These are phyloP conservation scores for Patiria miniata DNA, from an alignment of 35 echinoderm and acorn worm species.

Conservation along the genomic window DNA sequence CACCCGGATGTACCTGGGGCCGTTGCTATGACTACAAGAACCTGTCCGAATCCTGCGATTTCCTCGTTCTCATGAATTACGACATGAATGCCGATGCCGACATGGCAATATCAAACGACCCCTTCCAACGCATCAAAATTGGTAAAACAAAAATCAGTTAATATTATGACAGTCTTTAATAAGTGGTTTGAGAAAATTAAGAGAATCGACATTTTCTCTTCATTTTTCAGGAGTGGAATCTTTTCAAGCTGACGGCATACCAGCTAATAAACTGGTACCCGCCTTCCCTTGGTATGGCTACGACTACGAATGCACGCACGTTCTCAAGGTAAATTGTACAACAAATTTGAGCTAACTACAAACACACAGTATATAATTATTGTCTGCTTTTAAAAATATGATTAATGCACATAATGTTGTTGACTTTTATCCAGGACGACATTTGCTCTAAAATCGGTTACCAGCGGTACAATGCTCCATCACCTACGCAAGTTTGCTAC, in stretches of 20 bases:
- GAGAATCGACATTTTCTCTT: neutral
- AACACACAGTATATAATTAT: no score
- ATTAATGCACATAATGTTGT: neutral
- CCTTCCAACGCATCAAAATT: conserved; percentile 54
- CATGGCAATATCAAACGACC: conserved; percentile 81
- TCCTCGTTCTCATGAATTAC: conserved; percentile 83
- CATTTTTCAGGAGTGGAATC: conserved; percentile 45
- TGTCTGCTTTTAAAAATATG: neutral
- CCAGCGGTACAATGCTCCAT: no score
- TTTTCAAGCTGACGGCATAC: conserved; percentile 41
- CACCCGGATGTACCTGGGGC: conserved; percentile 61
- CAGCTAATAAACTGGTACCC: conserved; percentile 45
- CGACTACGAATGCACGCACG: conserved; percentile 26
- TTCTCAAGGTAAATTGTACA: conserved; percentile 26
- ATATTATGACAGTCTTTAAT: neutral
- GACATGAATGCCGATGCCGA: conserved; percentile 55
- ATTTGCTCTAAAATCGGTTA: neutral
- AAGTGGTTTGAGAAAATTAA: neutral
- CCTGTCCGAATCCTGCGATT: conserved; percentile 62
- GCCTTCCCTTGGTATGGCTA: conserved; percentile 72
- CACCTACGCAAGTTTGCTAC: no score
- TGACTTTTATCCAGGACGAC: neutral
- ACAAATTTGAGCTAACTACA: neutral
- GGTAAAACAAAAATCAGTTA: conserved; percentile 21
- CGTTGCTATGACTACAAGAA: conserved; percentile 89